A percentile compares a stretch with the other conserved stretches of the same genome.
These are phyloP conservation scores for Rotaria magnacalcarata DNA, from an alignment of 2,888 invertebrate species.

Conservation along the genomic window DNA sequence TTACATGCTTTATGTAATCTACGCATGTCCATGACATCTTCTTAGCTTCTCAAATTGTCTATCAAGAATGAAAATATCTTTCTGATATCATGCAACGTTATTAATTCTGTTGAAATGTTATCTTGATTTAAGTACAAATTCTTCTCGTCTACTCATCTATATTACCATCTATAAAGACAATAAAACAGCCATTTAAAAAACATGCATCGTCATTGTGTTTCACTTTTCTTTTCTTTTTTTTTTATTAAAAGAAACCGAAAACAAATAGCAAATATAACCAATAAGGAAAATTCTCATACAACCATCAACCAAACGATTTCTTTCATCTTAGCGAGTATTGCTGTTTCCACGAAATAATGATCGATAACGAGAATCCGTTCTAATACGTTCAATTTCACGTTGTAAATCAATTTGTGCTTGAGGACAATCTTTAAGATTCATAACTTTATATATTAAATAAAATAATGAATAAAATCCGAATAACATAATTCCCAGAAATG, in stretches of 20 bases:
- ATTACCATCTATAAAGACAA: too few relatives aligned
- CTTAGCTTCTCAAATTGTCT: too few relatives aligned
- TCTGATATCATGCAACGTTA: too few relatives aligned
- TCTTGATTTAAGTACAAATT: too few relatives aligned
- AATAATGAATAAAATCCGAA: constrained; percentile 14
- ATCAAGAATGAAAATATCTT: too few relatives aligned
- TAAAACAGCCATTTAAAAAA: background rate
- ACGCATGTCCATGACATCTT: too few relatives aligned
- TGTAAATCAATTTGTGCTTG: constrained; percentile 20
- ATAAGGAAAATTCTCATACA: background rate
- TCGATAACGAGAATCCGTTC: background rate
- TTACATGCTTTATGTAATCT: too few relatives aligned
- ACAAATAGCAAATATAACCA: background rate
- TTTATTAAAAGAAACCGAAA: background rate
- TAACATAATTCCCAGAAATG: background rate
- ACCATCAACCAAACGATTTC: background rate
- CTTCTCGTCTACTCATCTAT: too few relatives aligned
- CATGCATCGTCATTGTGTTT: background rate
- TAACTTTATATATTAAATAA: constrained; percentile 14
- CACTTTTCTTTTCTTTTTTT: background rate
- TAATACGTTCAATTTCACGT: background rate
- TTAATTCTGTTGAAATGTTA: too few relatives aligned
- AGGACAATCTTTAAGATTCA: constrained; percentile 19
- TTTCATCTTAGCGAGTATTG: too few relatives aligned
- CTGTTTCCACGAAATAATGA: background rate